Evolutionary conservation across 1,140 invertebrate species (phyloP), one percentile per base, ranked within the genome.

Genomic region (Bombus terrestris): DNA sequence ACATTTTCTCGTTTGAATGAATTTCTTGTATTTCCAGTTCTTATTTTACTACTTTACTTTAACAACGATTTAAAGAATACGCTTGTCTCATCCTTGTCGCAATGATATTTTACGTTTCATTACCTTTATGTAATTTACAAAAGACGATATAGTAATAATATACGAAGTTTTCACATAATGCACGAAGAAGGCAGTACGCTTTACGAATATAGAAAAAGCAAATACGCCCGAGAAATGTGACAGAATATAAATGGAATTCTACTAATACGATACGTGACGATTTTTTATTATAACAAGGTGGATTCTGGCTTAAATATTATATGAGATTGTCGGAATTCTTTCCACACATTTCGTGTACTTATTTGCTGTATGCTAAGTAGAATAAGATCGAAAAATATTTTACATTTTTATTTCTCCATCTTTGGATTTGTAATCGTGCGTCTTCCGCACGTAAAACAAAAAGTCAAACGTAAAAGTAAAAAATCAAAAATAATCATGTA

Each of bases 201-300:
- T 71, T n/a, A 15, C 69, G 25, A 43, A 72, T 72, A 72, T n/a
- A 41, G 39, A 25, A 39, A 39, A 37, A 39, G 35, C 9, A 25
- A 69, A 39, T 41, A n/a, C 37, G 39, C 25, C 25, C 12, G 71
- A 39, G 28, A 32, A 73, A 47, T 47, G n/a, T 73, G 71, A 73
- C 71, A 43, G 71, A 73, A 73, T 73, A 73, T n/a, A 47, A 73
- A 73, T 73, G 71, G 71, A 73, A 47, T 43, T 73, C 41, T 4
- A 18, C 71, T 73, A 73, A 73, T 73, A 73, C 13, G 22, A 39
- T 76, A 59, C 74, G 35, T 59, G 71, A 76, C 35, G 25, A 76
- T 59, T 76, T 76, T 59, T 59, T 59, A 76, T 59, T 28, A 37
- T 59, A 13, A 25, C n/a, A 10, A 53, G 15, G 35, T 28, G 32